Evolutionary conservation across 2,113 vertebrate genomes (phyloP), one percentile per base, ranked within the genome.

Genomic region (Esox niger): DNA sequence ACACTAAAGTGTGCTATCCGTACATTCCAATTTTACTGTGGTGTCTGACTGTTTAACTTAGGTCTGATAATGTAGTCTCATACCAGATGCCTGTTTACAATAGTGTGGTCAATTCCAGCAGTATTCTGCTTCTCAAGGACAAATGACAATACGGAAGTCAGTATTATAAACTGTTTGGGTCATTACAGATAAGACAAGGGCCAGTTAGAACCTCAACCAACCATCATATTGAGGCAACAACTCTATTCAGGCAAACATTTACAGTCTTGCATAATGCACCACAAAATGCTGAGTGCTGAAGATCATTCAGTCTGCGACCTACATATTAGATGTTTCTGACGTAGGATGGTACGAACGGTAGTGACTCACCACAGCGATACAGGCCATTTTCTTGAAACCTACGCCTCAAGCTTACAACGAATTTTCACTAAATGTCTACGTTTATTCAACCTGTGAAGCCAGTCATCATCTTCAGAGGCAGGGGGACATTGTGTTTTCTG

Each of bases 261-360:
- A 26, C 64, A 66, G 68, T 69, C 46, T 79, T 66, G 60, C 47
- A 64, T 63, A 70, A 71, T 74, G 61, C 17, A 55, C 15, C 20
- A 23, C 26, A 68, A 77, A 73, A 29, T n/a, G 62, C 46, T 64
- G 77, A 71, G 59, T 70, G 29, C 62, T 71, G 70, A 69, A 66
- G 71, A 76, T 71, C 49, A 27, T 60, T 71, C 33, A 29, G 71
- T 62, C 70, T 79, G 70, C 32, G 60, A 83, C 84, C 84, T 83
- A 84, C 71, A 87, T 88, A 80, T 86, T 64, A 69, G 64, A 73
- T 73, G 73, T 79, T 76, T 81, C 66, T 87, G 84, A 88, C 25
- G 68, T 77, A 75, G 64, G 76, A 73, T 46, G 55, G 66, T 65
- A 62, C 32, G 27, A 30, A 17, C 17, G 77, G 76, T 66, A 79